phyloP scores from a whole-genome alignment of 2,113 vertebrate species.

The Tyto alba region DNA sequence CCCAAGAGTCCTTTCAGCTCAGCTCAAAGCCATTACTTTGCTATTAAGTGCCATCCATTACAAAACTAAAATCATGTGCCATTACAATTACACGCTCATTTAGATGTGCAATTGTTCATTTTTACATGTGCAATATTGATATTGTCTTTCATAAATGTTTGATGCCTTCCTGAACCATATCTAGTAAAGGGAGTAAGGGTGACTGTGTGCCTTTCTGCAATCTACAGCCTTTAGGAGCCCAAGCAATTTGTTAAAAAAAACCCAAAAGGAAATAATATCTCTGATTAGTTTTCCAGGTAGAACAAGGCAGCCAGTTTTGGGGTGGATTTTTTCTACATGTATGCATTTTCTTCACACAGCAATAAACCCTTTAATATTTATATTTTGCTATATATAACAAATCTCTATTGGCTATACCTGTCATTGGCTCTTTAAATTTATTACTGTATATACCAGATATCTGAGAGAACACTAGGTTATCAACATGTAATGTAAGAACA shows the following conservation, averaged over 20 bases:
- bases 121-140: neutral
- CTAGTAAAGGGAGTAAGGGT: neutral
- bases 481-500: neutral
- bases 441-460: neutral
- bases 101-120: neutral
- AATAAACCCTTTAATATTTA: neutral
- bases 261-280: neutral
- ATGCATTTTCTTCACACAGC: neutral
- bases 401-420: neutral
- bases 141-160: neutral
- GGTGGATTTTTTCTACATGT: neutral
- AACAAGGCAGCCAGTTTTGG: neutral
- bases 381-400: neutral
- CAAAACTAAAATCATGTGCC: neutral
- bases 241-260: neutral
- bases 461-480: neutral
- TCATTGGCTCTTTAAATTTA: neutral
- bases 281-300: neutral
- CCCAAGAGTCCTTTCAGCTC: neutral
- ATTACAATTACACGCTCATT: constrained; percentile 26
- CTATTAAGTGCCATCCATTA: neutral
- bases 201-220: neutral
- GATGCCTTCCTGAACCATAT: neutral
- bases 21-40: neutral
- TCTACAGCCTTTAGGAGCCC: neutral